These are phyloP conservation scores for Ashinkailepas kermadecensis DNA, from an alignment of 2,888 invertebrate species.

Conservation along the genomic window DNA sequence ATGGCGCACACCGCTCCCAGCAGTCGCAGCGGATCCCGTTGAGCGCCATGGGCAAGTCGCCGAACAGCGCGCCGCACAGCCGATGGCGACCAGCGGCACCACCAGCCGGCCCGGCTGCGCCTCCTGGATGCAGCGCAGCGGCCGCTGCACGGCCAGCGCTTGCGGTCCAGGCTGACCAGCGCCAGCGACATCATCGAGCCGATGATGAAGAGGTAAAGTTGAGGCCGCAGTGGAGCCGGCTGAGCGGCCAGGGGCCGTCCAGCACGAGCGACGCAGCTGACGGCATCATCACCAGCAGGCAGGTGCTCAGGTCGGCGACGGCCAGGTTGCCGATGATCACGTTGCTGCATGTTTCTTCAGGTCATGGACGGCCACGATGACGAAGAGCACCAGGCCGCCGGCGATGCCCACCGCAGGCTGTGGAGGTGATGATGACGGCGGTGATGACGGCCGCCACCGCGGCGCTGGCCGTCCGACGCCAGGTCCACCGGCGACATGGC, in stretches of 20 bases:
- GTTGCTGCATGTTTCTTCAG: conserved; percentile 23
- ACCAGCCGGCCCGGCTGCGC: conserved; percentile 6
- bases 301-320: conserved; percentile 25
- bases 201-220: conserved; percentile 27
- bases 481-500: neutral
- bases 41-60: conserved; percentile 15
- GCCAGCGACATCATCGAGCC: conserved; percentile 26
- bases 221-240: conserved; percentile 21
- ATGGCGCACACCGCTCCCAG: conserved; percentile 28
- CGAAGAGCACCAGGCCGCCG: conserved; percentile 24
- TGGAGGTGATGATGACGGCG: conserved; percentile 4
- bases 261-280: conserved; percentile 14
- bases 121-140: conserved; percentile 5
- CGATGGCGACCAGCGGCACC: neutral
- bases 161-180: conserved; percentile 26
- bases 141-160: conserved; percentile 22
- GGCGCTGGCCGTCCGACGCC: neutral
- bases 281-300: conserved; percentile 27
- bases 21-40: conserved; percentile 24
- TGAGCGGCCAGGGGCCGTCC: conserved; percentile 28
- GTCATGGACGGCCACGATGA: conserved; percentile 7
- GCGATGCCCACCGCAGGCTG: conserved; percentile 22
- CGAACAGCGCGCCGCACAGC: neutral
- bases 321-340: conserved; percentile 27
- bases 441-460: neutral